A percentile compares a stretch with the other conserved stretches of the same genome.
Evolutionary conservation across 2,113 vertebrate genomes (phyloP).

Genomic region (Paradisaea rubra): DNA sequence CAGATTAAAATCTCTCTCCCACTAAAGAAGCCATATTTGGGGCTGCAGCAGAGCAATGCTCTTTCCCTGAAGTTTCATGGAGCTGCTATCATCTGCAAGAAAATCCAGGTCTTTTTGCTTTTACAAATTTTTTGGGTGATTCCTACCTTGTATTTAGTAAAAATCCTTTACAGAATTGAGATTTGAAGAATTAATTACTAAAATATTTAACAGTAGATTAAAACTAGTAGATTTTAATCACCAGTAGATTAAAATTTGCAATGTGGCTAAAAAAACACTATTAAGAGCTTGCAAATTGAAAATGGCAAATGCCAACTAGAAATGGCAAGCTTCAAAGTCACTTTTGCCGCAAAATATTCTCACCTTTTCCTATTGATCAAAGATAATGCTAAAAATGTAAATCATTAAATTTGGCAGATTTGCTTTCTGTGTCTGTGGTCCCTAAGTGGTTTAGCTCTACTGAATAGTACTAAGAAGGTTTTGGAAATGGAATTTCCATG

Average conservation of each 20-base stretch:
- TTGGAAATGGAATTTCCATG: accelerated
- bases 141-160: not conserved
- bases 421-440: not conserved
- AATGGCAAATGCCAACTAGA: not conserved
- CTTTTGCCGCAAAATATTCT: not conserved
- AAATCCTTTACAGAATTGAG: not conserved
- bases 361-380: not conserved
- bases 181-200: not conserved
- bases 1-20: not conserved
- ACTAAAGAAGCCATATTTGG: not conserved
- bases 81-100: not conserved
- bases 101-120: not conserved
- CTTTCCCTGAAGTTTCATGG: not conserved
- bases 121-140: not conserved
- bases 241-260: not conserved
- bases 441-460: not conserved
- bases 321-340: not conserved
- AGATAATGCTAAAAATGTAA: not conserved
- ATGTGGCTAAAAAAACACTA: not conserved
- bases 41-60: not conserved
- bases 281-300: not conserved
- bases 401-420: not conserved
- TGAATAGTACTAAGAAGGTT: not conserved
- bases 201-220: not conserved
- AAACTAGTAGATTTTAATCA: not conserved